Conservation (phyloP, 2,113 vertebrate genomes). For the Camarhynchus parvulus region DNA sequence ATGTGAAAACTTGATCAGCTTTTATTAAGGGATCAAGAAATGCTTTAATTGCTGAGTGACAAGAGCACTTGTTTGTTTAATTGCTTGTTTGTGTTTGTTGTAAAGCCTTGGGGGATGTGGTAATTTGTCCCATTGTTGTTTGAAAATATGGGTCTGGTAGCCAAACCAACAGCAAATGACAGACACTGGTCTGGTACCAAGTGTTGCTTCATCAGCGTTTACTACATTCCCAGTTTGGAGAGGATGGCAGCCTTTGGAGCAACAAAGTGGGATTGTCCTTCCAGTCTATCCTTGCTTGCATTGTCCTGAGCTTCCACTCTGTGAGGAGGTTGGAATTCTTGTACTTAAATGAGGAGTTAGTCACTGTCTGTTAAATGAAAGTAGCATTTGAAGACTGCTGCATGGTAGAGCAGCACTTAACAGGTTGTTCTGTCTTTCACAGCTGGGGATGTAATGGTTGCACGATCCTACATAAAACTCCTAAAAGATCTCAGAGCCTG, state of each 20-base stretch:
- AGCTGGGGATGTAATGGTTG: conserved; percentile 50
- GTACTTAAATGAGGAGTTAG: neutral
- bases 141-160: conserved; percentile 27
- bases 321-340: neutral
- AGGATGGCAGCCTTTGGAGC: neutral
- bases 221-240: fast-evolving
- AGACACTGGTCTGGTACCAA: neutral
- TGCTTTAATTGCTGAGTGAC: conserved; percentile 34
- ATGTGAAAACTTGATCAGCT: conserved; percentile 17
- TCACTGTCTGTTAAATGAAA: neutral
- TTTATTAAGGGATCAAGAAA: conserved; percentile 21
- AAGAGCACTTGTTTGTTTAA: conserved; percentile 52
- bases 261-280: neutral
- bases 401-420: neutral
- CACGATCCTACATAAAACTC: neutral
- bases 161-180: neutral
- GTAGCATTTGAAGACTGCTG: conserved; percentile 7
- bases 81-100: conserved; percentile 45
- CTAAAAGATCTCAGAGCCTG: conserved; percentile 29
- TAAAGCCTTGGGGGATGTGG: neutral
- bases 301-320: neutral
- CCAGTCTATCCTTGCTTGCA: neutral
- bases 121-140: conserved; percentile 31
- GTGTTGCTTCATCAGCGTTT: neutral
- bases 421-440: conserved; percentile 1